These are phyloP conservation scores for Esperia sulphurella DNA, from an alignment of 2,888 invertebrate species.

Conservation along the genomic window DNA sequence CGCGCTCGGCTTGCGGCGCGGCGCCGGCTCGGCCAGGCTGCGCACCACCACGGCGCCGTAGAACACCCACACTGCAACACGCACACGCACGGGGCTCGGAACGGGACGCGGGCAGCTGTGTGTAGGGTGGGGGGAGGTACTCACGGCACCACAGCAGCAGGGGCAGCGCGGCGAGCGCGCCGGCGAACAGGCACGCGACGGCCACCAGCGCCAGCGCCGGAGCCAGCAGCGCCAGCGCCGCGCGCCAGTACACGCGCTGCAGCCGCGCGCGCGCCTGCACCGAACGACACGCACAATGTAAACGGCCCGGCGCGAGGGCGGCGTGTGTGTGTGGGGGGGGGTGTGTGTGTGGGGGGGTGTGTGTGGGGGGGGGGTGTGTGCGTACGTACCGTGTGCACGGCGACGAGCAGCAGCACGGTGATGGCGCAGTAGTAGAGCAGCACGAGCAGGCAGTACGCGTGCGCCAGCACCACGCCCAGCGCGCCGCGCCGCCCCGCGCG, in stretches of 20 bases:
- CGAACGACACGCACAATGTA: too few species aligned
- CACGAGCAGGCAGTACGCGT: slow-evolving; percentile 50
- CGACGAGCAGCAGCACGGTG: slow-evolving; percentile 49
- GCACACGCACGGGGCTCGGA: not conserved
- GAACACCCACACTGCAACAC: not conserved
- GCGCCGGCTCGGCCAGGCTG: not conserved
- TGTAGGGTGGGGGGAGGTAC: slow-evolving; percentile 23
- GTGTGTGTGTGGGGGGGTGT: not conserved
- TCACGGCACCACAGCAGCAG: slow-evolving; percentile 59
- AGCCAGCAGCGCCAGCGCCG: slow-evolving; percentile 45
- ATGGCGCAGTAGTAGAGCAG: slow-evolving; percentile 47
- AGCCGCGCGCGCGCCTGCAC: slow-evolving; percentile 2
- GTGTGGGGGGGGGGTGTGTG: not conserved
- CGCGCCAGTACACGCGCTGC: slow-evolving; percentile 32
- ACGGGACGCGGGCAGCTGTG: too few species aligned
- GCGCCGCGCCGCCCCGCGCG: slow-evolving; percentile 31
- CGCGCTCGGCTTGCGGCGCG: not conserved
- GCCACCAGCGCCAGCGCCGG: slow-evolving; percentile 45
- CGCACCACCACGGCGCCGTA: not conserved
- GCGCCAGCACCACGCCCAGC: slow-evolving; percentile 50
- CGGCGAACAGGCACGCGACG: slow-evolving; percentile 54
- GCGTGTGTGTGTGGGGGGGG: too few species aligned
- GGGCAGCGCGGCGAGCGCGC: slow-evolving; percentile 46
- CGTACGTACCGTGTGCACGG: slow-evolving; percentile 57
- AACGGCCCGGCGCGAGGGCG: too few species aligned